These are phyloP conservation scores for Dusona sp. DNA, from an alignment of 2,888 invertebrate genomes.

Conservation along the genomic window DNA sequence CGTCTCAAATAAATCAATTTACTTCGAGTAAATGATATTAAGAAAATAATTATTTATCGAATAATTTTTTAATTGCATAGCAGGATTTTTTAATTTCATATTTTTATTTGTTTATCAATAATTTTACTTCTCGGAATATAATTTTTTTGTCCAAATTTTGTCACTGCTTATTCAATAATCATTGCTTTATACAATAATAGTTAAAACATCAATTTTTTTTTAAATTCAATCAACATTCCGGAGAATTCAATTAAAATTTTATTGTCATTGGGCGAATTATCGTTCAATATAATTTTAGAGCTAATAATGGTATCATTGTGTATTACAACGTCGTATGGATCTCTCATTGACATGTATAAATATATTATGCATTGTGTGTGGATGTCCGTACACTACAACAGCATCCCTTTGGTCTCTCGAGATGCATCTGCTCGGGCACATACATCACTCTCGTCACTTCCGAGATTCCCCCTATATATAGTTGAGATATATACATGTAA, in stretches of 20 bases:
- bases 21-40: not conserved
- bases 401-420: conserved; percentile 34
- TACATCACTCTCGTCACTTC: conserved; percentile 62
- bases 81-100: not conserved
- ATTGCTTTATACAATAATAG: not conserved
- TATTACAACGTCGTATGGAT: not conserved
- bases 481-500: not conserved
- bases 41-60: not conserved
- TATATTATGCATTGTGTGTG: not conserved
- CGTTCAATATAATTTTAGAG: not conserved
- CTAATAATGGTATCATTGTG: not conserved
- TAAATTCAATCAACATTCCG: not conserved
- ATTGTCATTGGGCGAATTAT: not conserved
- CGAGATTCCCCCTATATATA: conserved; percentile 59
- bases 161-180: not conserved
- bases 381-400: not conserved
- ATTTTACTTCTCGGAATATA: no score
- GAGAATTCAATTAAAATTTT: not conserved
- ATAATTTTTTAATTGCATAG: not conserved
- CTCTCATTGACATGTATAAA: conserved; percentile 1
- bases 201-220: not conserved
- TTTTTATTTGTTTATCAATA: no score
- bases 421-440: conserved; percentile 33
- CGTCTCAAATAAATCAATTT: not conserved
- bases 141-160: no score